Base-by-base conservation (phyloP, 1,140 invertebrate genomes). In the Nixonia krombeini region DNA sequence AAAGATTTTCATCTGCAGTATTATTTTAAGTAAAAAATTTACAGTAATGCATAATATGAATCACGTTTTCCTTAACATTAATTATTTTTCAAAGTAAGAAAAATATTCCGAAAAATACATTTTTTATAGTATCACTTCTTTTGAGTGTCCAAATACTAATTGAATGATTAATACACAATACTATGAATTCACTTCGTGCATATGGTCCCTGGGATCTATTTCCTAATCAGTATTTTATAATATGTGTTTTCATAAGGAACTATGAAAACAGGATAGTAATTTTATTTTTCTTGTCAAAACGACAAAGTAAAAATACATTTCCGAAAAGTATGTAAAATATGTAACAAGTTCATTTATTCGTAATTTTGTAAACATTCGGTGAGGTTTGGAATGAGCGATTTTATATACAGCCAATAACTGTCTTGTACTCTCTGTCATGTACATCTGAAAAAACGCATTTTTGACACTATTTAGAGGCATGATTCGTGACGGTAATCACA, bases 381-480 rank as follows among this genome's bases (percentile, higher is more conserved):
- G 53, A 57, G 17, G 52, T 45, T 42, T 25, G 33, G 51, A 64
- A 59, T 70, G 66, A 64, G 61, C 59, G 35, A 59, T 33, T 55
- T 65, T 70, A 70, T 53, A 70, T 70, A 70, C 67, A 62, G 67
- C 67, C 67, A 62, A 70, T 70, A 29, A 70, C 67, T 70, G 59
- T 70, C 67, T 70, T 70, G 67, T 70, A 70, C 56, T 70, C 67
- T 52, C 61, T 61, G 18, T 70, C 67, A 31, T 65, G 61, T 56
- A 56, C 46, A 70, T 70, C 67, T 70, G 67, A 70, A 70, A 70
- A 42, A 69, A 69, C 55, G 50, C 13, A 65, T 61, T 64, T 66
- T 70, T 70, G 67, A 61, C 67, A 64, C 46, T 49, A 35, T 70
- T 70, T 61, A 64, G 35, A 70, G 6, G 33, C 12, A 35, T 13